These are phyloP conservation scores for Eulemur albifrons DNA, from an alignment of 2,797 vertebrate species.

Conservation along the genomic window DNA sequence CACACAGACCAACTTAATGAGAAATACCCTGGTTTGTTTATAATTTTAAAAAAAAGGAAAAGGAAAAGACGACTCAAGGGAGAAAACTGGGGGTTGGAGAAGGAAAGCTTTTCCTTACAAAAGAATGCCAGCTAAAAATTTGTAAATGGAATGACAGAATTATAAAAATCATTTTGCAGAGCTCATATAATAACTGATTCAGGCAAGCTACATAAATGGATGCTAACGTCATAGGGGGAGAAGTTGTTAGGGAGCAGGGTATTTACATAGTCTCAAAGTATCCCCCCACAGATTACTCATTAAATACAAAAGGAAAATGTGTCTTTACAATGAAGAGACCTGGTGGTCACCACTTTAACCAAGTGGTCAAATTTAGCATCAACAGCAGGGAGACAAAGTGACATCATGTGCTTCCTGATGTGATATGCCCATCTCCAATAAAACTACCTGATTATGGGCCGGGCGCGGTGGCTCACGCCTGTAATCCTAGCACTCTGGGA, in stretches of 20 bases:
- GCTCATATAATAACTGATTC: neutral
- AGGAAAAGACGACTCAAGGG: neutral
- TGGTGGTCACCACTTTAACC: neutral
- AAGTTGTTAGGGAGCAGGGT: neutral
- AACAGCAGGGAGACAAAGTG: neutral
- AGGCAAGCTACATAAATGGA: neutral
- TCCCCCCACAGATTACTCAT: neutral
- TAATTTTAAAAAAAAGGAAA: neutral
- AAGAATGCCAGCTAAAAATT: conserved; percentile 1
- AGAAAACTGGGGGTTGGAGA: neutral
- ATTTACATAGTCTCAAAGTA: neutral
- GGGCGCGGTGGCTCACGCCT: no score
- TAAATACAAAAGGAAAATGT: conserved; percentile 33
- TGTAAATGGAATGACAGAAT: conserved; percentile 13
- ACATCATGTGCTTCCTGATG: neutral
- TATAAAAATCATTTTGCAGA: conserved; percentile 7
- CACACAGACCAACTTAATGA: neutral
- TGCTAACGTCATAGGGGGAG: neutral
- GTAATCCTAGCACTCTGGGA: no score
- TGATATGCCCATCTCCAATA: neutral
- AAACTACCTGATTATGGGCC: neutral
- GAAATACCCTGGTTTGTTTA: conserved; percentile 23
- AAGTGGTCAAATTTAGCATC: neutral
- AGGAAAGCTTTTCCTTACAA: neutral
- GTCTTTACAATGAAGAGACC: neutral